These are phyloP conservation scores for Epinephelus malabaricus DNA, from an alignment of 2,797 vertebrate species.

Conservation along the genomic window DNA sequence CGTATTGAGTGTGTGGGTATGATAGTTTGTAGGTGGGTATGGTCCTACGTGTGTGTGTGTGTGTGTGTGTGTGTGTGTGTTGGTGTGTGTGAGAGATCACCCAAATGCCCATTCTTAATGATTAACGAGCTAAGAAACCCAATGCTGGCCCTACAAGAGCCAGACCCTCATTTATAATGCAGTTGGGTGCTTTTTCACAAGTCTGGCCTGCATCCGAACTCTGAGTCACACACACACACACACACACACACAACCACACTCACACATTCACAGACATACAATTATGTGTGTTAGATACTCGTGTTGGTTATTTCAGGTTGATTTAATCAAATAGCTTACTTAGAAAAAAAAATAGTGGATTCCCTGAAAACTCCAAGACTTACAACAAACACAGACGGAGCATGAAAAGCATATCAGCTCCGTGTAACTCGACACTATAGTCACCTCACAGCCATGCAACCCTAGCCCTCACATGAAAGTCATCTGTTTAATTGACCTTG, in stretches of 20 bases:
- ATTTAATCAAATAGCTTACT: slow-evolving; percentile 29
- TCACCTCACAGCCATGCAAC: slow-evolving; percentile 66
- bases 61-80: background rate
- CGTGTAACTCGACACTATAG: slow-evolving; percentile 60
- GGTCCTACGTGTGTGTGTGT: slow-evolving; percentile 5
- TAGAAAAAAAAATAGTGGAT: slow-evolving; percentile 16
- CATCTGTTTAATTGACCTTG: slow-evolving; percentile 80
- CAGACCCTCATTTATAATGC: slow-evolving; percentile 83
- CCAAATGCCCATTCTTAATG: slow-evolving; percentile 73
- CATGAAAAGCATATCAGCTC: slow-evolving; percentile 34
- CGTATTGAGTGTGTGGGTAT: slow-evolving; percentile 1
- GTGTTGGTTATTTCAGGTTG: slow-evolving; percentile 23
- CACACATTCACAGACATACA: slow-evolving; percentile 9
- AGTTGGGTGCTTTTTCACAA: slow-evolving; percentile 70
- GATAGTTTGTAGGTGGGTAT: slow-evolving; percentile 5
- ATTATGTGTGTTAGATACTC: slow-evolving; percentile 16
- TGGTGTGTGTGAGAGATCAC: background rate
- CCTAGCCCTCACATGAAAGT: slow-evolving; percentile 74
- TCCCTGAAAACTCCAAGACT: slow-evolving; percentile 15
- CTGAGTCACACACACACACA: slow-evolving; percentile 15
- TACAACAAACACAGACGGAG: slow-evolving; percentile 26
- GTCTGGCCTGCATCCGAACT: slow-evolving; percentile 58
- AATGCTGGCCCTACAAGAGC: slow-evolving; percentile 60
- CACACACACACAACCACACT: background rate
- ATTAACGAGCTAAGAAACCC: slow-evolving; percentile 82